Conservation (phyloP, 2,797 vertebrate genomes). For the Vultur gryphus region DNA sequence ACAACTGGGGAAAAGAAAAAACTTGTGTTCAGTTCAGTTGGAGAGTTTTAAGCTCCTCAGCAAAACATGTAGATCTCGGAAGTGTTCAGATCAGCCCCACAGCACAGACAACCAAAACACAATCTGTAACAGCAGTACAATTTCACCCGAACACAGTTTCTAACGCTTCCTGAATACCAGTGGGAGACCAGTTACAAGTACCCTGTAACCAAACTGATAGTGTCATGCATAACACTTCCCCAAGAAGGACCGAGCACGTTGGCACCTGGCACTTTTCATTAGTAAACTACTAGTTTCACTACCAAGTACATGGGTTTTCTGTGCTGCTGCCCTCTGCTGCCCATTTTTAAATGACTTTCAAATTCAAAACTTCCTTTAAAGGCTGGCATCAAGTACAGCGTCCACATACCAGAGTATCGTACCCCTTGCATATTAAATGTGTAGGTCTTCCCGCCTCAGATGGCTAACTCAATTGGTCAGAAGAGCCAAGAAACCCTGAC, state of each 20-base stretch:
- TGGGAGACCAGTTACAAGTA: not conserved
- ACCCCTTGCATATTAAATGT: not conserved
- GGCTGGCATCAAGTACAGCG: not conserved
- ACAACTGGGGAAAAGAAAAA: not conserved
- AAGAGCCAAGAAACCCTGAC: not conserved
- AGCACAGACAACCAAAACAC: not conserved
- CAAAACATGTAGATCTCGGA: not conserved
- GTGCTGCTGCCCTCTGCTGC: slow-evolving; percentile 19
- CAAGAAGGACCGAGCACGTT: rapidly evolving
- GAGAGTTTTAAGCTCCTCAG: not conserved
- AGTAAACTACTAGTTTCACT: not conserved
- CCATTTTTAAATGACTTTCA: not conserved
- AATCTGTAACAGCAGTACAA: rapidly evolving
- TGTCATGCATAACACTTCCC: rapidly evolving
- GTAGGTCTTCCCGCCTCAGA: not conserved
- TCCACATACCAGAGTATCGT: not conserved
- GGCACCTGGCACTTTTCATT: not conserved
- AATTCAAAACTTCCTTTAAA: not conserved
- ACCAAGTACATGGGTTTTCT: not conserved
- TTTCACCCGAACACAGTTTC: not conserved
- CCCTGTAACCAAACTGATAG: not conserved
- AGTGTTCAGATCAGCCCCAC: not conserved
- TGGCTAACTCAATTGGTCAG: not conserved
- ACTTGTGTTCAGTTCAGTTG: not conserved
- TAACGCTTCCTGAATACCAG: not conserved